These are phyloP conservation scores for Misgurnus mizolepis DNA, from an alignment of 2,113 vertebrate genomes.

Conservation along the genomic window DNA sequence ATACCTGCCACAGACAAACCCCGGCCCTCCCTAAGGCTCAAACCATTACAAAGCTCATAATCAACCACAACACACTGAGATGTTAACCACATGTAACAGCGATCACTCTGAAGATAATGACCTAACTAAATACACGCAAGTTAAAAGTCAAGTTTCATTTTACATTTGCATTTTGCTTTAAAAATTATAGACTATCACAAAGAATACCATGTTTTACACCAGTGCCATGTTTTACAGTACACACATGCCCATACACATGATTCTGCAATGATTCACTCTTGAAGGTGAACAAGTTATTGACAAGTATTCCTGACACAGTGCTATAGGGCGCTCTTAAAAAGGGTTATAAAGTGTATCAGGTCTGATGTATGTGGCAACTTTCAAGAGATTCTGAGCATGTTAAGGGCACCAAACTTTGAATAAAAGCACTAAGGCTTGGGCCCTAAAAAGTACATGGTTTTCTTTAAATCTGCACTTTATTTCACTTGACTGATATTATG, in stretches of 20 bases:
- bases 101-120: constrained; percentile 12
- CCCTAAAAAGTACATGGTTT: no score
- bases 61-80: constrained; percentile 17
- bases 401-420: no score
- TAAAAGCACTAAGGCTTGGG: no score
- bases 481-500: no score
- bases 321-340: no score
- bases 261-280: not conserved
- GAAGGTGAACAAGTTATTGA: not conserved
- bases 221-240: not conserved
- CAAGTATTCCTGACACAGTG: no score
- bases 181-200: not conserved
- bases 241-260: not conserved
- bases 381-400: no score
- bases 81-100: constrained; percentile 17
- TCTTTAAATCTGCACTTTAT: no score
- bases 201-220: not conserved
- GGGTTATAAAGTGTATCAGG: no score
- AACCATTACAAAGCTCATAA: constrained; percentile 15
- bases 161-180: constrained; percentile 8
- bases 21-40: not conserved
- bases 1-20: constrained; percentile 26
- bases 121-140: not conserved
- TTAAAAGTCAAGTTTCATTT: not conserved
- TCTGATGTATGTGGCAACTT: no score